These are phyloP conservation scores for Grammomys dolichurus DNA, from an alignment of 2,113 vertebrate species.

Conservation along the genomic window DNA sequence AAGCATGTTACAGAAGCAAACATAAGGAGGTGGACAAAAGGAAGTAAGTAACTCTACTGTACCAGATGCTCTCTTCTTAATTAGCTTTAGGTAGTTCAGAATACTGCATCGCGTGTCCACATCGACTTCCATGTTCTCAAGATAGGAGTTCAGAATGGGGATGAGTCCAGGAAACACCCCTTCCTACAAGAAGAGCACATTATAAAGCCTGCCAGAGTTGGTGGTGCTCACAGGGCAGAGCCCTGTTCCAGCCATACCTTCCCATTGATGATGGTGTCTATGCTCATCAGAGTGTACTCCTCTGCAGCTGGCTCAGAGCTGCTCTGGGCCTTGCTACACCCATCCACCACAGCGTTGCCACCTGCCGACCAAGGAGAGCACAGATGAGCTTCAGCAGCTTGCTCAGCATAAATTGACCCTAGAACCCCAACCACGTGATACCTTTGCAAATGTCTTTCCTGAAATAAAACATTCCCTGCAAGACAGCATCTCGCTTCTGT, in stretches of 20 bases:
- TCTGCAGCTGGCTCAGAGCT: constrained; percentile 88
- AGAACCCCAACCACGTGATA: constrained; percentile 71
- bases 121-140: constrained; percentile 99
- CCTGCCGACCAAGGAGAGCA: constrained; percentile 82
- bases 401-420: background rate
- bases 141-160: constrained; percentile 97
- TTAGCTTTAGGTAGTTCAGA: constrained; percentile 98
- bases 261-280: constrained; percentile 99
- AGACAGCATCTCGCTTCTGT: constrained; percentile 96
- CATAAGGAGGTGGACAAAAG: background rate
- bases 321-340: constrained; percentile 88
- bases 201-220: background rate
- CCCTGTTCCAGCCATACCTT: constrained; percentile 88
- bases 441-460: constrained; percentile 98
- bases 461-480: constrained; percentile 96
- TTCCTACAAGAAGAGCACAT: constrained; percentile 88
- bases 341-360: constrained; percentile 92
- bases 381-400: background rate
- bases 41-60: constrained; percentile 7
- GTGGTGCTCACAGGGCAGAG: rapidly evolving
- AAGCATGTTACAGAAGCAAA: background rate
- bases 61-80: constrained; percentile 99
- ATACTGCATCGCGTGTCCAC: constrained; percentile 99
- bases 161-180: constrained; percentile 98
- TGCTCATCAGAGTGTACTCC: constrained; percentile 96